Evolutionary conservation across 2,113 vertebrate species (phyloP).

Genomic region (Ancistrus triradiatus): DNA sequence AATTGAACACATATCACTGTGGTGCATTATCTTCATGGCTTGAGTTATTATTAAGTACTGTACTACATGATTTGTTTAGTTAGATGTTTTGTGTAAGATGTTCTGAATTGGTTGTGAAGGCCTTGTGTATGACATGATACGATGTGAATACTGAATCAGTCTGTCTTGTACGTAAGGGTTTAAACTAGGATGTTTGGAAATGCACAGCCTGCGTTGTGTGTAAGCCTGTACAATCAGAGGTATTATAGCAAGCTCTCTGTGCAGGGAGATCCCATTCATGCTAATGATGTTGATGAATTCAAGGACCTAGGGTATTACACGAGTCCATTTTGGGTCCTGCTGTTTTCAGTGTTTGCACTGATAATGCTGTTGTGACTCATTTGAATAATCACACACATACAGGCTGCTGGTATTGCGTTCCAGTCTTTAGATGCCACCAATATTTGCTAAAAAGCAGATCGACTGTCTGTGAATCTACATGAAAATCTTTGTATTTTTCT

Average conservation of each 20-base stretch:
- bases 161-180: neutral
- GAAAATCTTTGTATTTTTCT: too few relatives aligned
- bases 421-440: neutral
- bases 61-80: too few relatives aligned
- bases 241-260: neutral
- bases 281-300: neutral
- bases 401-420: neutral
- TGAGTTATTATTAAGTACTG: too few relatives aligned
- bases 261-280: neutral
- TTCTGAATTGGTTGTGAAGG: too few relatives aligned
- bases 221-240: neutral
- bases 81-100: too few relatives aligned
- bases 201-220: neutral
- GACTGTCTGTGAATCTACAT: too few relatives aligned
- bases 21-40: neutral
- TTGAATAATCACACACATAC: conserved; percentile 7
- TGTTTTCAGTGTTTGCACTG: neutral
- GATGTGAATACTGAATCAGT: too few relatives aligned
- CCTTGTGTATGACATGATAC: too few relatives aligned
- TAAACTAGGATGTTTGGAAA: neutral
- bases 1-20: neutral
- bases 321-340: neutral
- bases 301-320: neutral
- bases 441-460: neutral
- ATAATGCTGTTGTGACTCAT: neutral